phyloP scores from a whole-genome alignment of 2,797 vertebrate species.

The Dicrostonyx torquatus region DNA sequence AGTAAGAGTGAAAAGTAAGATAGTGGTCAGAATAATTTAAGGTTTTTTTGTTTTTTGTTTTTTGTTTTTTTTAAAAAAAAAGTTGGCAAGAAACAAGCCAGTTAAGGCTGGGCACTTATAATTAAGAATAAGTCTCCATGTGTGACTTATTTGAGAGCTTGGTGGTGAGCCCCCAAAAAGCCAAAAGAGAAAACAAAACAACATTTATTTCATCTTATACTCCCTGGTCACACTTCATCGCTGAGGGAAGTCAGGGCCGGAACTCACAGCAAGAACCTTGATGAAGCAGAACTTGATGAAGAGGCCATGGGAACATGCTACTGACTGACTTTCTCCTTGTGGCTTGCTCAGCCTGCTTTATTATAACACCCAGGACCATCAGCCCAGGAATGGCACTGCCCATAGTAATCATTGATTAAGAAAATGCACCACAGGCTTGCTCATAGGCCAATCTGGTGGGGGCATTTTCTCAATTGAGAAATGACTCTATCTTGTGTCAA shows the following conservation, averaged over 20 bases:
- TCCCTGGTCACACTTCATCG: background rate
- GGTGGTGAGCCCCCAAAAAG: too few relatives aligned
- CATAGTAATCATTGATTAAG: background rate
- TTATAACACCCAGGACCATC: background rate
- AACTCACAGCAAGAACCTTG: background rate
- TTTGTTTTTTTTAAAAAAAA: too few relatives aligned
- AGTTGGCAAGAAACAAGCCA: too few relatives aligned
- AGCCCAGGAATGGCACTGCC: background rate
- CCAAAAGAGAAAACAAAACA: too few relatives aligned
- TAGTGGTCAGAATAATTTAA: too few relatives aligned
- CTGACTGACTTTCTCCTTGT: background rate
- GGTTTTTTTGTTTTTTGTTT: too few relatives aligned
- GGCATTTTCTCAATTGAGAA: background rate
- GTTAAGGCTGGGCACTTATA: too few relatives aligned
- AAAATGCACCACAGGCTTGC: background rate
- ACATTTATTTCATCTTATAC: background rate
- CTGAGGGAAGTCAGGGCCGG: background rate
- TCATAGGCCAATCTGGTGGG: background rate
- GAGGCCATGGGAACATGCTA: background rate
- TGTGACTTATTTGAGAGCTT: too few relatives aligned
- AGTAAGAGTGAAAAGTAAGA: too few relatives aligned
- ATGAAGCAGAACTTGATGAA: background rate
- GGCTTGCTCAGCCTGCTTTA: background rate
- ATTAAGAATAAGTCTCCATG: too few relatives aligned
- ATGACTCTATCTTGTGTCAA: background rate